Conservation (phyloP, 2,113 vertebrate genomes). For the Platycercus adscitus region DNA sequence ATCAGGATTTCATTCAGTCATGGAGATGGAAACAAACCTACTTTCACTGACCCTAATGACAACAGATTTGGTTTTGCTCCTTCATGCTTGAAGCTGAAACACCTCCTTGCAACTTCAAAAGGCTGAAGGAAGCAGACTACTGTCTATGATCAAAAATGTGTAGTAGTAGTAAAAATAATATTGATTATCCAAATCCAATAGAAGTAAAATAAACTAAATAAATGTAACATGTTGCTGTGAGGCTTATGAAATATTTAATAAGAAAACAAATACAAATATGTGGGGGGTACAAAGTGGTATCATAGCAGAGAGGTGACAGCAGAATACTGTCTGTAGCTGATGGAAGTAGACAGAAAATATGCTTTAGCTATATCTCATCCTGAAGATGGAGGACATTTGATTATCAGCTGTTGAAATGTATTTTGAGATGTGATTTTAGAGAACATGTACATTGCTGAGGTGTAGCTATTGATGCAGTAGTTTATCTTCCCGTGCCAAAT, state of each 20-base stretch:
- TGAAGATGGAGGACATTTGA: conserved; percentile 2
- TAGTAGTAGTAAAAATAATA: background rate
- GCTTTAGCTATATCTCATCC: background rate
- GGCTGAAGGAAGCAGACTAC: background rate
- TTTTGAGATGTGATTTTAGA: conserved; percentile 2
- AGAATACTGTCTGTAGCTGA: background rate
- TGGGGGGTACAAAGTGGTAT: background rate
- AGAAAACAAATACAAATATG: background rate
- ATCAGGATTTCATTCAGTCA: background rate
- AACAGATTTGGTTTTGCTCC: background rate
- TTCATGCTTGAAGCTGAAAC: conserved; percentile 35
- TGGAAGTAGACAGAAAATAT: conserved; percentile 17
- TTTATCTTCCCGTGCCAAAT: background rate
- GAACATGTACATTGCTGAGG: background rate
- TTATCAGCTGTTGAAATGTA: conserved; percentile 21
- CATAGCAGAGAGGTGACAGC: background rate
- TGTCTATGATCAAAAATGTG: background rate
- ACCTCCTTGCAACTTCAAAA: background rate
- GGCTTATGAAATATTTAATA: background rate
- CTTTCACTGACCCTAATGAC: background rate
- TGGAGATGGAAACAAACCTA: background rate
- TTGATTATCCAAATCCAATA: background rate
- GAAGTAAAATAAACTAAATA: background rate
- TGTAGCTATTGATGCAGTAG: background rate
- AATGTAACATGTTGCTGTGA: background rate